phyloP scores from a whole-genome alignment of 2,797 vertebrate species.

The Parambassis ranga region DNA sequence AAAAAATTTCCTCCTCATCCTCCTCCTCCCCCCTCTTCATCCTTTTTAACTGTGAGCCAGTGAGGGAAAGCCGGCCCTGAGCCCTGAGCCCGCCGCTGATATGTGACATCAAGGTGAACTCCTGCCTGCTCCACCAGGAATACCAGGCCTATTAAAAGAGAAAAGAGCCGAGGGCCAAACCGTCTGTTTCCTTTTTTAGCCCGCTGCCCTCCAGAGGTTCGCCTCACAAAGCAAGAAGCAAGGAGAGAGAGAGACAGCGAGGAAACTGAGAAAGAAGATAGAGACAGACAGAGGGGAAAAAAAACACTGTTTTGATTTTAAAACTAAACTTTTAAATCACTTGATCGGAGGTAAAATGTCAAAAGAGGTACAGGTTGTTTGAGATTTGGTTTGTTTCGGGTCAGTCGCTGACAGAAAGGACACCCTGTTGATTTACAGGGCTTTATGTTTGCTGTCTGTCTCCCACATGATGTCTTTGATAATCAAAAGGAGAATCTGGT shows the following conservation, averaged over 20 bases:
- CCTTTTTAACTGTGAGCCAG: conserved; percentile 26
- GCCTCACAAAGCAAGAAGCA: conserved; percentile 47
- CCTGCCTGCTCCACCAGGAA: conserved; percentile 58
- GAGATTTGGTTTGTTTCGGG: background rate
- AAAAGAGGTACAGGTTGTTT: background rate
- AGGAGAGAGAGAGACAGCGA: background rate
- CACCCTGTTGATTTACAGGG: background rate
- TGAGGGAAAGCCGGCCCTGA: conserved; percentile 27
- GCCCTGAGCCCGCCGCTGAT: conserved; percentile 44
- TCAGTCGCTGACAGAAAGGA: background rate
- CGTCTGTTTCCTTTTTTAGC: conserved; percentile 62
- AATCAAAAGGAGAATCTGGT: too few species aligned
- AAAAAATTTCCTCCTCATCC: conserved; percentile 18
- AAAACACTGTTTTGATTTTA: background rate
- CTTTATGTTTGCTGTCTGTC: background rate
- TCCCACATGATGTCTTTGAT: too few species aligned
- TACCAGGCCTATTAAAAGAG: conserved; percentile 68
- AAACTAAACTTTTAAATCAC: background rate
- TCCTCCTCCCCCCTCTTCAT: background rate
- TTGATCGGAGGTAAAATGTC: background rate
- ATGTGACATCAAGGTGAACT: conserved; percentile 77
- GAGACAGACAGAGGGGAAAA: background rate
- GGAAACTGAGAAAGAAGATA: background rate
- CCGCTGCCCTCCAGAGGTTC: conserved; percentile 52
- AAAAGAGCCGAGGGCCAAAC: conserved; percentile 61